A percentile compares a stretch with the other conserved stretches of the same genome.
These are phyloP conservation scores for Heliconius sara DNA, from an alignment of 2,888 invertebrate species.

Conservation along the genomic window DNA sequence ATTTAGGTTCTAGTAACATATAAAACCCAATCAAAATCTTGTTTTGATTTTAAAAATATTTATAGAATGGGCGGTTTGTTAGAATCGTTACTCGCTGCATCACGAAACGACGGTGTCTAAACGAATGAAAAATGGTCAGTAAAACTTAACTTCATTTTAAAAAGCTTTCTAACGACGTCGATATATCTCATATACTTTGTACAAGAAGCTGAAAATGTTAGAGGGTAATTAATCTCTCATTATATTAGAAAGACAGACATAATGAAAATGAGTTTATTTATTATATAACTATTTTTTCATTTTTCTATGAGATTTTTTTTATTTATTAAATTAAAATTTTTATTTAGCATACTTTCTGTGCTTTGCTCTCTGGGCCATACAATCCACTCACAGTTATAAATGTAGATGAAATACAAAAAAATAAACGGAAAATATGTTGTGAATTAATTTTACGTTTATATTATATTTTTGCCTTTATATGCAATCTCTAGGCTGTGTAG, in stretches of 20 bases:
- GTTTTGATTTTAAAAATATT: neutral
- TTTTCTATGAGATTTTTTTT: no score
- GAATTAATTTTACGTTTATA: no score
- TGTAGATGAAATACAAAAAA: no score
- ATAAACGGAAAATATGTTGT: no score
- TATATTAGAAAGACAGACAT: neutral
- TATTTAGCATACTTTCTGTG: no score
- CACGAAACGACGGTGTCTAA: conserved; percentile 2
- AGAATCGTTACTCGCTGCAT: conserved; percentile 11
- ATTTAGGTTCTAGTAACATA: no score
- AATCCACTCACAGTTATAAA: no score
- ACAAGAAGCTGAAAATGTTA: conserved; percentile 5
- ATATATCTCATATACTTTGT: conserved; percentile 24
- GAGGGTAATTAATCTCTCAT: neutral
- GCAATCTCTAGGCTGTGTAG: no score
- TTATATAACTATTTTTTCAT: neutral
- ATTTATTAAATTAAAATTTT: no score
- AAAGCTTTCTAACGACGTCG: conserved; percentile 19
- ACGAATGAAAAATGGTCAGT: conserved; percentile 22
- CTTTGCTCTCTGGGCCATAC: no score
- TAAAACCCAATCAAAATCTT: no score
- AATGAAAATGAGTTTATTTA: neutral
- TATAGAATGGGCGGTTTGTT: conserved; percentile 10
- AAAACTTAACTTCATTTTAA: conserved; percentile 22
- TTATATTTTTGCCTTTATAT: no score